Conservation (phyloP, 2,888 invertebrate species). For the Cyclophora albipunctata region DNA sequence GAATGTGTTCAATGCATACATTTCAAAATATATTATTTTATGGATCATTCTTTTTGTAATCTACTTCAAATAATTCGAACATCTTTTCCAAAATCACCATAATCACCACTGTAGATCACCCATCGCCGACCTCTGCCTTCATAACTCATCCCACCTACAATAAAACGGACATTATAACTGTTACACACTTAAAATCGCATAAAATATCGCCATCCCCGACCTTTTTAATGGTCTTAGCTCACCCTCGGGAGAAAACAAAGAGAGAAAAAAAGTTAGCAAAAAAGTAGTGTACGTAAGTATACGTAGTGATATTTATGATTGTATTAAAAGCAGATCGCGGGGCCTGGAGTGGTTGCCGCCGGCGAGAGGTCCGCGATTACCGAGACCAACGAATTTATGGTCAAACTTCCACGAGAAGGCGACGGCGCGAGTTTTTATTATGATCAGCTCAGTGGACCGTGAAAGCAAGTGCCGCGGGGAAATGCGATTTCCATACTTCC, state of each 20-base stretch:
- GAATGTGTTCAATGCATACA: too few species aligned
- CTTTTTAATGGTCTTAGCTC: constrained; percentile 66
- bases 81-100: too few species aligned
- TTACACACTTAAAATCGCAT: constrained; percentile 73
- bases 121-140: constrained; percentile 24
- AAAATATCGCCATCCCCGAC: constrained; percentile 66
- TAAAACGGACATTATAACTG: constrained; percentile 60
- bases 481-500: constrained; percentile 72
- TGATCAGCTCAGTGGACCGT: constrained; percentile 76
- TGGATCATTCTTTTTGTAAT: too few species aligned
- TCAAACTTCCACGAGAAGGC: constrained; percentile 72
- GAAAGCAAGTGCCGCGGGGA: constrained; percentile 72
- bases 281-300: constrained; percentile 50
- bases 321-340: constrained; percentile 66
- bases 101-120: constrained; percentile 9
- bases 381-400: constrained; percentile 73
- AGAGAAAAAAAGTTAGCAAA: constrained; percentile 52
- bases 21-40: too few species aligned
- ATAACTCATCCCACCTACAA: constrained; percentile 46
- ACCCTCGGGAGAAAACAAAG: constrained; percentile 62
- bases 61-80: too few species aligned
- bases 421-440: constrained; percentile 76
- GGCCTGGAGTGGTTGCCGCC: constrained; percentile 51
- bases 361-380: constrained; percentile 56
- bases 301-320: constrained; percentile 65